Conservation (phyloP, 2,113 vertebrate genomes). For the Gopherus flavomarginatus region DNA sequence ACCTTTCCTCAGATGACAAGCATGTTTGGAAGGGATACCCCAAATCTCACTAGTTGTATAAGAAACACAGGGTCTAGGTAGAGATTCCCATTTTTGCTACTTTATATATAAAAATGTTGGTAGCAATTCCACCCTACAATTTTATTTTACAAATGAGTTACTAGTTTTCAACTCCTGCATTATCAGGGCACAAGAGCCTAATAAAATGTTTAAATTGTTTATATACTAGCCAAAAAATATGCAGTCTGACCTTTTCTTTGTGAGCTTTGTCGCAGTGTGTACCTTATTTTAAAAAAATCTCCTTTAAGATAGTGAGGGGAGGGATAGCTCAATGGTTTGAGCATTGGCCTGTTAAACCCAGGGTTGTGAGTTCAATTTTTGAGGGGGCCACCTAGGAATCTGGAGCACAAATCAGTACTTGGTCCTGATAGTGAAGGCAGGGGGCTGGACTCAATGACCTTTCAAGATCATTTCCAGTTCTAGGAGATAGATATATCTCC, state of each 20-base stretch:
- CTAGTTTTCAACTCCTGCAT: not conserved
- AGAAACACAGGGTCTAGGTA: not conserved
- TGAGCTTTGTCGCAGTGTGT: not conserved
- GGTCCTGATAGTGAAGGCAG: too few relatives aligned
- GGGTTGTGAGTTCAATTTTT: too few relatives aligned
- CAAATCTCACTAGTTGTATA: not conserved
- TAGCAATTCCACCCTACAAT: not conserved
- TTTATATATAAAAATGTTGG: not conserved
- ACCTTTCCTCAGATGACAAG: not conserved
- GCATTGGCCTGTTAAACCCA: too few relatives aligned
- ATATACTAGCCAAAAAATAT: not conserved
- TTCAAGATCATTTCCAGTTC: too few relatives aligned
- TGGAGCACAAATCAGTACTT: too few relatives aligned
- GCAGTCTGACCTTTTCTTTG: conserved; percentile 37
- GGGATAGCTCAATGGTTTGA: too few relatives aligned
- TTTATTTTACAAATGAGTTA: conserved; percentile 30
- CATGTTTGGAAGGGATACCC: not conserved
- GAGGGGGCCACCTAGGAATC: too few relatives aligned
- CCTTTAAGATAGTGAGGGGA: not conserved
- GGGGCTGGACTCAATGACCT: too few relatives aligned
- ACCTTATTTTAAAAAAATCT: not conserved
- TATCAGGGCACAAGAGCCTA: not conserved
- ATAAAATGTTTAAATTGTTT: conserved; percentile 7
- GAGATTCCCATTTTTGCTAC: not conserved
- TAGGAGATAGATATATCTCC: too few relatives aligned